Percentiles rank a stretch among this genome's conserved stretches.
Evolutionary conservation across 1,140 invertebrate species (phyloP).

Genomic region (Episyrphus balteatus): DNA sequence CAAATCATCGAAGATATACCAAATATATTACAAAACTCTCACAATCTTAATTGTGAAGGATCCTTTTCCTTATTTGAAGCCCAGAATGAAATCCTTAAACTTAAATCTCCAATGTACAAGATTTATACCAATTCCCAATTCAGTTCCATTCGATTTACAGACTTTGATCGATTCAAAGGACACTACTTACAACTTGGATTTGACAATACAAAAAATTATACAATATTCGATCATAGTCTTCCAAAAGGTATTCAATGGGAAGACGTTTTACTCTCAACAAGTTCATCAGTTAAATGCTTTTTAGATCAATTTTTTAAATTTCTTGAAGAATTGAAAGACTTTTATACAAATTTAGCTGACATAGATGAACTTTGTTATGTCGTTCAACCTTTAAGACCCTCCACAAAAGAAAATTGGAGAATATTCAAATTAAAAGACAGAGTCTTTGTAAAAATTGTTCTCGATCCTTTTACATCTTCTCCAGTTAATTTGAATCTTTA

Average conservation of each 20-base stretch:
- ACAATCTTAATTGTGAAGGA: too few relatives aligned
- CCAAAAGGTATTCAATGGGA: constrained; percentile 17
- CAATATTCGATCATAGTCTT: constrained; percentile 20
- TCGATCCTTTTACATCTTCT: constrained; percentile 23
- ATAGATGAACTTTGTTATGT: constrained; percentile 32
- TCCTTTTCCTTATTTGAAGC: too few relatives aligned
- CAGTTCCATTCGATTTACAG: constrained; percentile 13
- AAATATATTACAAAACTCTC: too few relatives aligned
- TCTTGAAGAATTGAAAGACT: constrained; percentile 22
- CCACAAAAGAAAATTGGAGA: constrained; percentile 23
- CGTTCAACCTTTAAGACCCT: constrained; percentile 19
- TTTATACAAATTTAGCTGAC: constrained; percentile 24
- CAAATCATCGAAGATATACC: too few relatives aligned
- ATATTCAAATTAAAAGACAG: constrained; percentile 23
- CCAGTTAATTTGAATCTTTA: constrained; percentile 25
- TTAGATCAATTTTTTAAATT: constrained; percentile 18
- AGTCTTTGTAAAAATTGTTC: constrained; percentile 22
- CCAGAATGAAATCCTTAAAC: too few relatives aligned
- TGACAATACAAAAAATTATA: constrained; percentile 7
- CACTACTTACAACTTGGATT: constrained; percentile 26
- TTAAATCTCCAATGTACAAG: too few relatives aligned
- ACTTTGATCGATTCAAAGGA: constrained; percentile 14
- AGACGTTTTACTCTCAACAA: constrained; percentile 13
- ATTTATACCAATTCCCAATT: too few relatives aligned
- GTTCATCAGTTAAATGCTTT: constrained; percentile 5